Conservation (phyloP, 2,113 vertebrate genomes). For the Perca schrenkii region DNA sequence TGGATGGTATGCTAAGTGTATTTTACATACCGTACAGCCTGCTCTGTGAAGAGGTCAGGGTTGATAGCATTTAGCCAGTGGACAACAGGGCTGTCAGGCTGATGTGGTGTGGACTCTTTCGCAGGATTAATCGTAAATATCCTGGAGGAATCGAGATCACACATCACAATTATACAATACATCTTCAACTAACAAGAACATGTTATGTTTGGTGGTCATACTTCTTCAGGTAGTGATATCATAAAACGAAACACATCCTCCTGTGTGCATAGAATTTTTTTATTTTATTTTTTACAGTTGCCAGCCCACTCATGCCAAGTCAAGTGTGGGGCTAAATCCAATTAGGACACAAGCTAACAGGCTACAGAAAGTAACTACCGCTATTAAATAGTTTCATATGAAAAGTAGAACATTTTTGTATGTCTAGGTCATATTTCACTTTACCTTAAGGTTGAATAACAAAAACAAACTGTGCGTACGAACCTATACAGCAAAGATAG, state of each 20-base stretch:
- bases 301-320: not conserved
- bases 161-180: not conserved
- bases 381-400: not conserved
- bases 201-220: not conserved
- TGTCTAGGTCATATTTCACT: not conserved
- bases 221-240: not conserved
- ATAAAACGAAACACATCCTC: not conserved
- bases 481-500: conserved; percentile 88
- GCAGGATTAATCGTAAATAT: conserved; percentile 80
- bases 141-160: conserved; percentile 78
- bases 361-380: not conserved
- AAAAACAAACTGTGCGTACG: conserved; percentile 3
- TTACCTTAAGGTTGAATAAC: not conserved
- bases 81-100: conserved; percentile 59
- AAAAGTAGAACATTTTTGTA: not conserved
- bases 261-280: not conserved
- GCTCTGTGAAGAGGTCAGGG: conserved; percentile 79
- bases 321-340: not conserved
- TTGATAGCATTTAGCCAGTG: conserved; percentile 89
- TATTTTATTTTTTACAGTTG: not conserved
- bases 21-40: conserved; percentile 75
- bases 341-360: not conserved
- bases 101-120: conserved; percentile 54
- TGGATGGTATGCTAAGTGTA: conserved; percentile 47
- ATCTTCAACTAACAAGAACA: not conserved